Conservation (phyloP, 2,888 invertebrate species). For the Aproaerema taeniolella region DNA sequence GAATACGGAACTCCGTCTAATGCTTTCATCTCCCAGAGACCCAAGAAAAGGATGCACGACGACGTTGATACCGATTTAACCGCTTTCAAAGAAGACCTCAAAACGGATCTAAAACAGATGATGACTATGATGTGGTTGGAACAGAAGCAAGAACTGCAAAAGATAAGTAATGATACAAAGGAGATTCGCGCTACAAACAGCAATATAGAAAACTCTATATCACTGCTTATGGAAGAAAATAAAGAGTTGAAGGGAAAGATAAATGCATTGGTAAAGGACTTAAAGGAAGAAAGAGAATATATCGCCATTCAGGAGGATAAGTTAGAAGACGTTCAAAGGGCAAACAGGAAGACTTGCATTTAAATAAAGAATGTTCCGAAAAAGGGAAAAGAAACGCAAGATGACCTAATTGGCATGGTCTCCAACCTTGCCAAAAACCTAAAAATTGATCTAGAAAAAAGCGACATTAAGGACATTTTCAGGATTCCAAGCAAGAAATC, state of each 20-base stretch:
- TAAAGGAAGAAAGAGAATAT: background rate
- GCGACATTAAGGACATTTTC: background rate
- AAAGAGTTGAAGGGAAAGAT: background rate
- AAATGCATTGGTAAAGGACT: background rate
- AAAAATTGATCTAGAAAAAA: background rate
- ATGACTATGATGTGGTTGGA: no score
- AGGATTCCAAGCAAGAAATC: background rate
- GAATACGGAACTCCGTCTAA: no score
- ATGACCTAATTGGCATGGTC: background rate
- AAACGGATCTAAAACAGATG: no score
- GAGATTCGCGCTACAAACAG: background rate
- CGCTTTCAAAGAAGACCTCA: no score
- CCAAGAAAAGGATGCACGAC: no score
- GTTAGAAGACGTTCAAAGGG: background rate
- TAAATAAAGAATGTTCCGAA: background rate
- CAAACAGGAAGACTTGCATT: background rate
- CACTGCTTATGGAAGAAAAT: background rate
- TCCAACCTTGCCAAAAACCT: background rate
- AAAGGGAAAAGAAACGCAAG: background rate
- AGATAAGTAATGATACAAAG: background rate
- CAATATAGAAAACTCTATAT: background rate
- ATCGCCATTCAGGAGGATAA: background rate
- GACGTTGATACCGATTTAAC: no score
- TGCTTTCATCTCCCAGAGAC: no score
- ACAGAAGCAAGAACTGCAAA: background rate